Conservation (phyloP, 2,888 invertebrate species). For the Liodrosophila aerea region DNA sequence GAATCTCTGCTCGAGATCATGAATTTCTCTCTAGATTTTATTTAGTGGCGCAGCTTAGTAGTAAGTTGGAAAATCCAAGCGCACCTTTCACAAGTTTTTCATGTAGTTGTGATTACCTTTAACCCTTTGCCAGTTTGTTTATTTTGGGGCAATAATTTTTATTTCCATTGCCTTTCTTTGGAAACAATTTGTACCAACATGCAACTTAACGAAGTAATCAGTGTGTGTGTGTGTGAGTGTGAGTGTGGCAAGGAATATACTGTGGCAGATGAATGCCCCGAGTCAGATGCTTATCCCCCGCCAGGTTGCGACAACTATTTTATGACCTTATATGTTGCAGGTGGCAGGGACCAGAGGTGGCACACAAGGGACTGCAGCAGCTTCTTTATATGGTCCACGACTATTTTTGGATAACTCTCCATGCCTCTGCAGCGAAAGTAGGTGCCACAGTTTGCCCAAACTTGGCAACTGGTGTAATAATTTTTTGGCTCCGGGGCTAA, state of each 20-base stretch:
- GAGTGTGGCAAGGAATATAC: constrained; percentile 16
- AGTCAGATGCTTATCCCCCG: constrained; percentile 70
- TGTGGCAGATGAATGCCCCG: constrained; percentile 27
- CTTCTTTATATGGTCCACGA: constrained; percentile 61
- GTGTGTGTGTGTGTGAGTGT: constrained; percentile 22
- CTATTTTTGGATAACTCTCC: constrained; percentile 63
- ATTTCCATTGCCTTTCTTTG: constrained; percentile 75
- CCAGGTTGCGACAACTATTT: constrained; percentile 75
- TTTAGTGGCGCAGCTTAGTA: constrained; percentile 42
- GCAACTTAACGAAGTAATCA: constrained; percentile 75
- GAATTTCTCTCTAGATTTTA: constrained; percentile 19
- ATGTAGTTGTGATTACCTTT: constrained; percentile 70
- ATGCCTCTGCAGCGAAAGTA: constrained; percentile 52
- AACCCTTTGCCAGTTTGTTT: constrained; percentile 54
- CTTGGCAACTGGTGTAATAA: constrained; percentile 49
- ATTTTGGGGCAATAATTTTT: constrained; percentile 67
- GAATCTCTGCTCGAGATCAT: constrained; percentile 41
- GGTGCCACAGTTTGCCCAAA: constrained; percentile 49
- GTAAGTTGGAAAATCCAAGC: constrained; percentile 33
- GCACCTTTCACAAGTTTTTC: constrained; percentile 70
- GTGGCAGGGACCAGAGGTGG: not conserved
- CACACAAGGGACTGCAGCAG: constrained; percentile 3
- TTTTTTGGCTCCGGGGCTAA: constrained; percentile 44
- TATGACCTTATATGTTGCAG: constrained; percentile 68
- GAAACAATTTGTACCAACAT: constrained; percentile 76